Percentiles rank a stretch among this genome's conserved stretches.
Conservation (phyloP, 2,113 vertebrate species). For the Gymnogyps californianus region DNA sequence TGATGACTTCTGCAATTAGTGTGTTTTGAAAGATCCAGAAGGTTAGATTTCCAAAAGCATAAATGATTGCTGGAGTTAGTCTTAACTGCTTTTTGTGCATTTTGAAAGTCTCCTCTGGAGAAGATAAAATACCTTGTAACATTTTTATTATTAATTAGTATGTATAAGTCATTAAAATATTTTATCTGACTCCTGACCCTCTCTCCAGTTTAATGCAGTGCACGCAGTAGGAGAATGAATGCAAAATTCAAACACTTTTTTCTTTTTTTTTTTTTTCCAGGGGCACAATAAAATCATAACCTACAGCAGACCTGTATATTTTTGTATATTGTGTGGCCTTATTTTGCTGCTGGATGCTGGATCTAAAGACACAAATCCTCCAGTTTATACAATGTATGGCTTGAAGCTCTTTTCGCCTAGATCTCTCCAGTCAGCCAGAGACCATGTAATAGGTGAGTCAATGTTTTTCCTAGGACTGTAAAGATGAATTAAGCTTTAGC, state of each 20-base stretch:
- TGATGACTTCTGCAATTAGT: background rate
- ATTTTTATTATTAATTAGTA: background rate
- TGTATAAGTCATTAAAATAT: slow-evolving; percentile 10
- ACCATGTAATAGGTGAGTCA: slow-evolving; percentile 87
- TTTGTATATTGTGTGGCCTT: slow-evolving; percentile 92
- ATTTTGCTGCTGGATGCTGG: slow-evolving; percentile 91
- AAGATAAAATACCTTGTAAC: background rate
- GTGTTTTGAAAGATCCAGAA: background rate
- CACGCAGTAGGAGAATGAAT: background rate
- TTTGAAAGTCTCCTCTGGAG: slow-evolving; percentile 3
- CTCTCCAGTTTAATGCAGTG: background rate
- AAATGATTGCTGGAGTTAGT: background rate
- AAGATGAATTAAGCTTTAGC: background rate
- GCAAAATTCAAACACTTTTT: background rate
- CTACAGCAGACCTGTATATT: slow-evolving; percentile 94
- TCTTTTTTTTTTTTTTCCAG: slow-evolving; percentile 65
- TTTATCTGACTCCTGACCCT: background rate
- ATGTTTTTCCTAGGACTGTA: background rate
- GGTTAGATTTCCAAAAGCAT: background rate
- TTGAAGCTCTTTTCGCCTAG: slow-evolving; percentile 86
- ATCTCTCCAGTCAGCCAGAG: slow-evolving; percentile 77
- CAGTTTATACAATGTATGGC: slow-evolving; percentile 85
- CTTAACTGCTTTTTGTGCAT: background rate
- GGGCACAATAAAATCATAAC: slow-evolving; percentile 96
- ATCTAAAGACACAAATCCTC: slow-evolving; percentile 80